Percentiles rank a stretch among this genome's conserved stretches.
Conservation (phyloP, 2,888 invertebrate genomes). For the Unio pictorum region DNA sequence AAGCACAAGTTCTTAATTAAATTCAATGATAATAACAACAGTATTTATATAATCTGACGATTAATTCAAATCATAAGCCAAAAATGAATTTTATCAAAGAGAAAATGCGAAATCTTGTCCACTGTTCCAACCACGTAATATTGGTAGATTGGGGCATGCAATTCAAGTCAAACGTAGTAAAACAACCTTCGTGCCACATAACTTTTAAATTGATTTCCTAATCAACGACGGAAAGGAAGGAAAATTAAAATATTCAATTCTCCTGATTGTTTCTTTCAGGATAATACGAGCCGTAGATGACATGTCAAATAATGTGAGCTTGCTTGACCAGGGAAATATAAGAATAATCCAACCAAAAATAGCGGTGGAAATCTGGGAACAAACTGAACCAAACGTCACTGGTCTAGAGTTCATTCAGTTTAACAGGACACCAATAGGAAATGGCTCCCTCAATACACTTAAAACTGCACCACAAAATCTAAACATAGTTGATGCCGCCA, state of each 20-base stretch:
- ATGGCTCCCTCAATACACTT: conserved; percentile 8
- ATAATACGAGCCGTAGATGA: conserved; percentile 27
- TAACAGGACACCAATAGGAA: background rate
- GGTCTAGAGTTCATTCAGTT: conserved; percentile 14
- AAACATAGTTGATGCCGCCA: conserved; percentile 28
- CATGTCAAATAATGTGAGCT: conserved; percentile 9
- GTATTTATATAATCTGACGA: too few species aligned
- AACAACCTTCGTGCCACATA: too few species aligned
- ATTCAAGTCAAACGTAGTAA: too few species aligned
- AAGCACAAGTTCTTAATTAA: too few species aligned
- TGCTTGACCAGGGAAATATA: background rate
- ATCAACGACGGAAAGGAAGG: background rate
- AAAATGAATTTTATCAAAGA: too few species aligned
- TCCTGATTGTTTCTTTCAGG: conserved; percentile 7
- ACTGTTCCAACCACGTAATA: too few species aligned
- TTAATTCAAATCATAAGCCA: too few species aligned
- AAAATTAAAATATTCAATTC: background rate
- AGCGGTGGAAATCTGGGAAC: conserved; percentile 15
- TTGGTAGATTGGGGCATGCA: too few species aligned
- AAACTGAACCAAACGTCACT: conserved; percentile 7
- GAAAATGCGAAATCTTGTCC: too few species aligned
- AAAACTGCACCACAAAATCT: conserved; percentile 2
- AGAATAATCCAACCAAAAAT: conserved; percentile 13
- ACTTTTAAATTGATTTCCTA: background rate
- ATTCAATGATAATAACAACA: too few species aligned